Evolutionary conservation across 2,113 vertebrate species (phyloP), one percentile per base, ranked within the genome.

Genomic region (Lonchura striata): DNA sequence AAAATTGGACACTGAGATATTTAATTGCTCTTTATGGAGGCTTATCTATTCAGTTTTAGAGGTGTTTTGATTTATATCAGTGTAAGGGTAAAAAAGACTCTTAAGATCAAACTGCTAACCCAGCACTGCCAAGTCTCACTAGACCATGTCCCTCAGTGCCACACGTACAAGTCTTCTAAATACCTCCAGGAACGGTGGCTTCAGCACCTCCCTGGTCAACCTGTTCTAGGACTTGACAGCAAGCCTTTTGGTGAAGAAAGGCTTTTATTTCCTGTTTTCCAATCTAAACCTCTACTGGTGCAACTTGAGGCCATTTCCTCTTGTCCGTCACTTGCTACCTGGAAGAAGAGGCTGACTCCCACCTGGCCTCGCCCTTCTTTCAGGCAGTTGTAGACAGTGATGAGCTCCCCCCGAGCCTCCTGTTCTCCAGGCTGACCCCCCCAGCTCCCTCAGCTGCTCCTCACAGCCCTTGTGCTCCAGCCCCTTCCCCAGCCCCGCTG

Each of bases 41-140:
- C 74, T 94, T 74, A 76, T 37, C 77, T 76, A 76, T 76, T 49
- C 74, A 21, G n/a, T 88, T 95, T 86, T 94, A 90, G 64, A 93
- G 57, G 24, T 64, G 71, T 92, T 97, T 85, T 92, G 57, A 59
- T 93, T 95, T 91, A 54, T 31, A 68, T 82, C 72, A 70, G 63
- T 71, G 41, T 25, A 96, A 59, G 44, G 13, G 28, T 91, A n/a
- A 27, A 64, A 91, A 91, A 39, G 23, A 57, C 16, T 13, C 30
- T 74, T 74, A 33, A 57, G 49, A 42, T 72, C n/a, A 30, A 71
- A 8, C 7, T 0, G 0, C 57, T 42, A 76, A 42, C 27, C 44
- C n/a, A 37, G 30, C 44, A 33, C n/a, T 70, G 27, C 30, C 31
- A 75, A 42, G 33, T 56, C 47, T 17, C 54, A 28, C 59, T 63